Base-by-base conservation (phyloP, 2,113 vertebrate genomes). In the Terrapene triunguis region DNA sequence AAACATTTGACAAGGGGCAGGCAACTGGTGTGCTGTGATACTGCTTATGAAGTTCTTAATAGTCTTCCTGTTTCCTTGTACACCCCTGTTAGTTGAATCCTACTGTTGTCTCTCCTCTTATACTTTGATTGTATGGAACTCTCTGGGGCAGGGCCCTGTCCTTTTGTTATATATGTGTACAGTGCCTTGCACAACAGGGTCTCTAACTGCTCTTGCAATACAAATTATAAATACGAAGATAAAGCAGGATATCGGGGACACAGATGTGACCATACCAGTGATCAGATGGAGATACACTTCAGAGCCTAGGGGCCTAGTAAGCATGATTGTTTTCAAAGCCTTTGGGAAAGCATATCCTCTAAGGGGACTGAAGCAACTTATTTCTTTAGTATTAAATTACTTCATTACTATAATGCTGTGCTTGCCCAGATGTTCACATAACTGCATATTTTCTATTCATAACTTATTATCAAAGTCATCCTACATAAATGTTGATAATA, bases 381-480 rank as follows among this genome's bases (percentile, higher is more conserved):
- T 25, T 76, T 76, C 21, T 69, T 25, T 82, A 84, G 27, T 17
- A 85, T 1, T 44, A 92, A 85, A 88, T 83, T 44, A 74, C 59
- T 82, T 88, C 42, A 51, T 5, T 93, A 59, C 82, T 59, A 32
- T 51, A 79, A 94, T 79, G 72, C 3, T 57, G 74, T 72, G 88
- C 96, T 96, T 95, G 87, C 62, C 94, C 85, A 89, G 44, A 92
- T 93, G 82, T 92, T 89, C 91, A 76, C 83, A 85, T 84, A 89
- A 85, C 87, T 53, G 74, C 53, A 38, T 81, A 86, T 94, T 97
- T 76, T 97, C 92, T 95, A 89, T 87, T 92, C 93, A 42, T 80
- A 93, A 95, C 80, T 94, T 97, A 93, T 51, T 94, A 95, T 78
- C 84, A 48, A 96, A 96, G 76, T 83, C 84, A 89, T 90, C 90